A percentile compares a stretch with the other conserved stretches of the same genome.
Conservation (phyloP, 2,888 invertebrate species). For the Amphipyra berbera region DNA sequence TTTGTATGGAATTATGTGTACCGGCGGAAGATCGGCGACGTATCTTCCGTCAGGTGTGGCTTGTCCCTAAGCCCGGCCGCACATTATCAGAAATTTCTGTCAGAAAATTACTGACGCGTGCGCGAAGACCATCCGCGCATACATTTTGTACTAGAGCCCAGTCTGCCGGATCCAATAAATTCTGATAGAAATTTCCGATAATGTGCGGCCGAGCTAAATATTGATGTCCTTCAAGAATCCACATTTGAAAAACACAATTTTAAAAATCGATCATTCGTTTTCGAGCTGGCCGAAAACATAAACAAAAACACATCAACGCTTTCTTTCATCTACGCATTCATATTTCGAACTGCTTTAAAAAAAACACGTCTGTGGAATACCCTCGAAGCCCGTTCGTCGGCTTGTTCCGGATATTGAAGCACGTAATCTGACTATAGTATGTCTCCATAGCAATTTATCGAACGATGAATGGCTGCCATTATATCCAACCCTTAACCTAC, state of each 20-base stretch:
- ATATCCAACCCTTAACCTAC: conserved; percentile 87
- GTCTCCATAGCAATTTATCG: conserved; percentile 89
- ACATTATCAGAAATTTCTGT: too few relatives aligned
- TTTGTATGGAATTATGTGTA: too few relatives aligned
- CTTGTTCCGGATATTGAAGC: conserved; percentile 88
- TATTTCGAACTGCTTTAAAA: conserved; percentile 55
- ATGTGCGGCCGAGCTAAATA: too few relatives aligned
- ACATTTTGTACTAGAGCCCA: too few relatives aligned
- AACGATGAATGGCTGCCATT: conserved; percentile 87
- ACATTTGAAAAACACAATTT: conserved; percentile 3
- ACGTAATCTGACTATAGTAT: conserved; percentile 88
- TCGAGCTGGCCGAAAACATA: conserved; percentile 31
- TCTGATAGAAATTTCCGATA: too few relatives aligned
- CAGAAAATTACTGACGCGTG: too few relatives aligned
- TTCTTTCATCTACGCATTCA: conserved; percentile 49
- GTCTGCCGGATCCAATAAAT: too few relatives aligned
- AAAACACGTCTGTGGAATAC: conserved; percentile 44
- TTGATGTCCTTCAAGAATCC: conserved; percentile 2
- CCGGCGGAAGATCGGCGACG: too few relatives aligned
- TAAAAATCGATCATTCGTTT: conserved; percentile 26
- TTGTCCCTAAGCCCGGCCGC: too few relatives aligned
- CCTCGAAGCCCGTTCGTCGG: conserved; percentile 63
- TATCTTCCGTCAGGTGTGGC: too few relatives aligned
- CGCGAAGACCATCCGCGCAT: too few relatives aligned
- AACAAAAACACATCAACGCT: conserved; percentile 54